A percentile compares a stretch with the other conserved stretches of the same genome.
These are phyloP conservation scores for Eristalinus aeneus DNA, from an alignment of 2,888 invertebrate species.

Conservation along the genomic window DNA sequence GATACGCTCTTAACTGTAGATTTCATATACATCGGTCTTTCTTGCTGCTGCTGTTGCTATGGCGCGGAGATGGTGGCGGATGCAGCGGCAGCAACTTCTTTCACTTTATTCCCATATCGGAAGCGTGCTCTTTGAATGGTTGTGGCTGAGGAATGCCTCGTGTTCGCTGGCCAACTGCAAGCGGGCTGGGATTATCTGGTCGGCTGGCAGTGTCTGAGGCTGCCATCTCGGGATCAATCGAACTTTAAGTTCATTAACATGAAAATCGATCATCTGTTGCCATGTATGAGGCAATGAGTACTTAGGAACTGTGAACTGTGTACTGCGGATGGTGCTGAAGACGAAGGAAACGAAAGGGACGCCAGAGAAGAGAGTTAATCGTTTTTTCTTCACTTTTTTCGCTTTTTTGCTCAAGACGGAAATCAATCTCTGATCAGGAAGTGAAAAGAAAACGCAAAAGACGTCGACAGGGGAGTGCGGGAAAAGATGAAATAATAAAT, in stretches of 20 bases:
- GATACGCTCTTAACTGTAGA: conserved; percentile 68
- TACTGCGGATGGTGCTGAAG: not conserved
- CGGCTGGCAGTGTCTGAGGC: conserved; percentile 12
- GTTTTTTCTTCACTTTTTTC: conserved; percentile 3
- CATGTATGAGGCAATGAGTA: conserved; percentile 12
- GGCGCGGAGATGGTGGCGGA: too few relatives aligned
- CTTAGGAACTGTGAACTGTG: too few relatives aligned
- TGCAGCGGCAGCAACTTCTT: conserved; percentile 50
- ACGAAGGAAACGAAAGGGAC: conserved; percentile 27
- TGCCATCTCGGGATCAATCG: conserved; percentile 25
- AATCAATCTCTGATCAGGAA: conserved; percentile 66
- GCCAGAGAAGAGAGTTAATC: conserved; percentile 10
- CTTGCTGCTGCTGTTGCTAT: conserved; percentile 27
- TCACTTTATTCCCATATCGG: conserved; percentile 69
- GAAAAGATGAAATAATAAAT: conserved; percentile 38
- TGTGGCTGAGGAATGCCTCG: conserved; percentile 32
- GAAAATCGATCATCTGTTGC: conserved; percentile 61
- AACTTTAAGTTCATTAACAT: conserved; percentile 66
- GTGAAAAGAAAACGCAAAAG: conserved; percentile 34
- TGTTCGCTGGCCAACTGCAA: not conserved
- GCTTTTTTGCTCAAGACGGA: conserved; percentile 45
- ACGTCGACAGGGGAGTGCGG: not conserved
- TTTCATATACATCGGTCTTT: conserved; percentile 57
- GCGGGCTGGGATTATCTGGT: conserved; percentile 34
- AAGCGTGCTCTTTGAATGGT: conserved; percentile 51